Evolutionary conservation across 2,797 vertebrate species (phyloP), one percentile per base, ranked within the genome.

Genomic region (Mareca strepera): DNA sequence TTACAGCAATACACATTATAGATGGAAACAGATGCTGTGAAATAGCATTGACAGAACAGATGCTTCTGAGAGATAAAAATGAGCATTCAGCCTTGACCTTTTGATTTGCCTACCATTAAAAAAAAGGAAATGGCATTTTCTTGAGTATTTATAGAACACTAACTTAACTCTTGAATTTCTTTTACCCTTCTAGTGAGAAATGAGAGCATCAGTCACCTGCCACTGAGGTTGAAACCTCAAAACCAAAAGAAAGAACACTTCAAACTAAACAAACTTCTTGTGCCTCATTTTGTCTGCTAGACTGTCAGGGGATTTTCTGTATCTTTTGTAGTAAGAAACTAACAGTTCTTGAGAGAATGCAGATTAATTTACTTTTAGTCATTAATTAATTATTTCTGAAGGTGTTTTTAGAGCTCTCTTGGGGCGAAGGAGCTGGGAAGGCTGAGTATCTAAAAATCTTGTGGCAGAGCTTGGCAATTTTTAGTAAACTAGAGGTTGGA

Each of bases 21-120:
- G 82, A 66, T 1, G 14, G 82, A 85, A 96, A 93, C 72, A 72
- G 58, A 6, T 23, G 26, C 79, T 90, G 76, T 69, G 59, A 89
- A 93, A 83, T 39, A 82, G 69, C 64, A 50, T 41, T 64, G 43
- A 68, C 33, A 55, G 66, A 95, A 59, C 58, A 80, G 86, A 31
- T 1, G 3, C n/a, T 83, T 81, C 79, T 86, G 76, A 94, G 64
- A 95, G 26, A 50, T 39, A 50, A 92, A 94, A 93, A 76, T 29
- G 58, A 89, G 31, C 44, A 63, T 59, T 60, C 29, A 87, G n/a
- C 73, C 86, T 72, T 92, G 95, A 95, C 76, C 69, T 96, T 97
- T 83, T 55, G 9, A 28, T 75, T 85, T 73, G 23, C 58, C 74
- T 59, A n/a, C 20, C 50, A 43, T 55, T 66, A 43, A 74, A 82